These are phyloP conservation scores for Magallana ariakensis DNA, from an alignment of 1,140 invertebrate species.

Conservation along the genomic window DNA sequence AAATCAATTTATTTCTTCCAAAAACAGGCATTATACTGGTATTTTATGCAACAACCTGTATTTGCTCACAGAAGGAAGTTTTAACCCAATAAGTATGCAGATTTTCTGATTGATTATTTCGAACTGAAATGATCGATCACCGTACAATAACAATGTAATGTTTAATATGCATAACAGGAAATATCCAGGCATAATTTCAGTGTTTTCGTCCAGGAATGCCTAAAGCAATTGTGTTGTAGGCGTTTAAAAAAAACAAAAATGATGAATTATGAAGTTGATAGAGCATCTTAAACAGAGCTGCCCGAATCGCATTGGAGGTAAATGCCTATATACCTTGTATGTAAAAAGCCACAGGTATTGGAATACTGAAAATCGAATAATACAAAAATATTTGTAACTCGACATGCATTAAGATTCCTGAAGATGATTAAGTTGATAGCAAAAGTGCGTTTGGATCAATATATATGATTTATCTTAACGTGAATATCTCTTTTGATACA, in stretches of 20 bases:
- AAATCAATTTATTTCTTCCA: too few species aligned
- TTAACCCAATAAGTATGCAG: background rate
- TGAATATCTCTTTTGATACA: background rate
- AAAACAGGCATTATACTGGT: too few species aligned
- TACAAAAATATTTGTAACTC: background rate
- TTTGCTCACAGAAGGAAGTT: background rate
- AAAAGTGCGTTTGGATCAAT: conserved; percentile 4
- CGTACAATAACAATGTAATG: background rate
- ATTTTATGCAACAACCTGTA: too few species aligned
- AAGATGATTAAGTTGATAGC: background rate
- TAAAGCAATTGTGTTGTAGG: conserved; percentile 1
- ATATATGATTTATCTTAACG: background rate
- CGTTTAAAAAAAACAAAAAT: background rate
- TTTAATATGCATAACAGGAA: conserved; percentile 21
- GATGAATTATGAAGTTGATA: background rate
- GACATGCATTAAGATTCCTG: background rate
- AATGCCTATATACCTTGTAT: background rate
- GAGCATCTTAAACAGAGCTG: background rate
- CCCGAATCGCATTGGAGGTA: background rate
- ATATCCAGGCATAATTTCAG: background rate
- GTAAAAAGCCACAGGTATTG: background rate
- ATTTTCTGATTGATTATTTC: background rate
- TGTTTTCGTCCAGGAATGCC: background rate
- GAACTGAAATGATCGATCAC: conserved; percentile 18
- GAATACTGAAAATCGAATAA: background rate